phyloP scores from a whole-genome alignment of 2,797 vertebrate species.

The Mormyrops boulengeri region DNA sequence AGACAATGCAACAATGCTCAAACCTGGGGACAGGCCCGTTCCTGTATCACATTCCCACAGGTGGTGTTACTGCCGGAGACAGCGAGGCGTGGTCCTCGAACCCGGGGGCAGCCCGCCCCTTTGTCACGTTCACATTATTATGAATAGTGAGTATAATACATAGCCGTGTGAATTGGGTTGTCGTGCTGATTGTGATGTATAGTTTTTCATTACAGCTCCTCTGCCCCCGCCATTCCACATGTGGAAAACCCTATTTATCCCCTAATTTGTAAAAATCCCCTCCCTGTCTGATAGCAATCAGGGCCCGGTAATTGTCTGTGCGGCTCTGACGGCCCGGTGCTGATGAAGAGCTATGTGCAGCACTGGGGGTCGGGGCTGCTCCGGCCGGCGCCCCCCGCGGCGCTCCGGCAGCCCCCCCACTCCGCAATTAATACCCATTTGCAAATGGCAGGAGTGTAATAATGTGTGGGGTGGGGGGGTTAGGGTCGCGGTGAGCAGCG shows the following conservation, averaged over 20 bases:
- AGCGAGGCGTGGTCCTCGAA: conserved; percentile 32
- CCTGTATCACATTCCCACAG: background rate
- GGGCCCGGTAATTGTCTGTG: conserved; percentile 95
- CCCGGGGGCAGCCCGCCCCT: conserved; percentile 43
- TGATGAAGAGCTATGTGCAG: conserved; percentile 97
- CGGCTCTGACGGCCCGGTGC: conserved; percentile 79
- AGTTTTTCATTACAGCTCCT: conserved; percentile 99
- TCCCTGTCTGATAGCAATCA: conserved; percentile 95
- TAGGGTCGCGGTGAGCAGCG: background rate
- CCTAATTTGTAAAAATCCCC: conserved; percentile 98
- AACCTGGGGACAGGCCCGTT: background rate
- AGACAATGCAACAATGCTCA: conserved; percentile 3
- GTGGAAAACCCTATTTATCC: conserved; percentile 99
- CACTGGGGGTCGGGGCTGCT: conserved; percentile 54
- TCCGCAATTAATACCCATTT: conserved; percentile 91
- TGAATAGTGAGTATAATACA: conserved; percentile 91
- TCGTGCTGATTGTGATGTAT: conserved; percentile 99
- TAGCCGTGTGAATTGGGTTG: conserved; percentile 93
- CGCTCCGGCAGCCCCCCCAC: conserved; percentile 30
- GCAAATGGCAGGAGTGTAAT: conserved; percentile 85
- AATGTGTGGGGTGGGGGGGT: conserved; percentile 47
- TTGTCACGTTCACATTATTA: conserved; percentile 73
- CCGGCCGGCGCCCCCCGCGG: conserved; percentile 20
- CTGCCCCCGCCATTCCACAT: conserved; percentile 93
- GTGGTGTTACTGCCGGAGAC: conserved; percentile 16